Percentiles rank a stretch among this genome's conserved stretches.
Conservation (phyloP, 2,113 vertebrate species). For the Rhea americana region DNA sequence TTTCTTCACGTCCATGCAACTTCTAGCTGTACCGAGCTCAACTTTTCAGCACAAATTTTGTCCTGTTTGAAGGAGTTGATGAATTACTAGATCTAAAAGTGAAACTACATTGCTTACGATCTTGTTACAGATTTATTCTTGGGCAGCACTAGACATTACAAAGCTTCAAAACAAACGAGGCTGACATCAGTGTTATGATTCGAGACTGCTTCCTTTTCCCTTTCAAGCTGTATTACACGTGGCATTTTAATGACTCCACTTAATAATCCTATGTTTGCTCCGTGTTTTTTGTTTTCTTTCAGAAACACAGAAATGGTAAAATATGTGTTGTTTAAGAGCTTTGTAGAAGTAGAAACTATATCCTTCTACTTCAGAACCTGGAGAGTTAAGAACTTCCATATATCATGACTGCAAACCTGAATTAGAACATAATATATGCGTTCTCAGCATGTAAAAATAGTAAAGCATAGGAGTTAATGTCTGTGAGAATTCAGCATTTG, state of each 20-base stretch:
- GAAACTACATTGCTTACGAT: not conserved
- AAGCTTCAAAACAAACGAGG: not conserved
- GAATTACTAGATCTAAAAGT: not conserved
- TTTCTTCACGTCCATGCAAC: rapidly evolving
- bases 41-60: not conserved
- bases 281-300: not conserved
- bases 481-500: not conserved
- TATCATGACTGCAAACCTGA: not conserved
- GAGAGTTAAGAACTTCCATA: slow-evolving; percentile 20
- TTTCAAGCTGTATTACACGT: not conserved
- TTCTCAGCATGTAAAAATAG: not conserved
- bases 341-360: not conserved
- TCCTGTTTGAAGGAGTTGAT: not conserved
- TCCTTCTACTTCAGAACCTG: not conserved
- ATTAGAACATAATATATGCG: not conserved
- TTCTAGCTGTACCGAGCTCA: not conserved
- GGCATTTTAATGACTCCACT: slow-evolving; percentile 4
- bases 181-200: not conserved
- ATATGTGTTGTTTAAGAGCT: not conserved
- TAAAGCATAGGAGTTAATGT: not conserved
- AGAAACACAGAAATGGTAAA: not conserved
- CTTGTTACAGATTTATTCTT: not conserved
- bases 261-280: not conserved
- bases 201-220: slow-evolving; percentile 14
- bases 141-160: not conserved